Percentiles rank a stretch among this genome's conserved stretches.
Conservation (phyloP, 2,797 vertebrate species). For the Phoeniculus purpureus region DNA sequence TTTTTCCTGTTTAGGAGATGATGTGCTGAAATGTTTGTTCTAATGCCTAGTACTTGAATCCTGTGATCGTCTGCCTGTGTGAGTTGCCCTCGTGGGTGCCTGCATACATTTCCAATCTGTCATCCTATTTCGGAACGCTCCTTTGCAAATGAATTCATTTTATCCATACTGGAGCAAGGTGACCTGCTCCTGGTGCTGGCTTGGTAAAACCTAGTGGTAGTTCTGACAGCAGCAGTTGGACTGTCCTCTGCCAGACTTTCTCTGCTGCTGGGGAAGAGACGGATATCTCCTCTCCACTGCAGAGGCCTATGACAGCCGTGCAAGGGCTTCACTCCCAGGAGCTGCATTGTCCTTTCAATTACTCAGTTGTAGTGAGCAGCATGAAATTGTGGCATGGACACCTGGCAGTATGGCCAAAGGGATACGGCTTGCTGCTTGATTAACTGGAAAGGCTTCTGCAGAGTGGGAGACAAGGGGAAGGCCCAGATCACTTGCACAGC, state of each 20-base stretch:
- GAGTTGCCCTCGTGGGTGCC: neutral
- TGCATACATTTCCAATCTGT: neutral
- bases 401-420: neutral
- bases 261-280: neutral
- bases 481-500: neutral
- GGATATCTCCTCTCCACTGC: neutral
- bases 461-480: accelerated
- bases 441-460: neutral
- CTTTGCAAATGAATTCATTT: neutral
- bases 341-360: neutral
- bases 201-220: neutral
- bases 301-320: neutral
- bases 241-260: neutral
- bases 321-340: neutral
- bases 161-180: neutral
- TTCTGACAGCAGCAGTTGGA: neutral
- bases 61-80: neutral
- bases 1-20: neutral
- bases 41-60: neutral
- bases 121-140: neutral
- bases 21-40: neutral
- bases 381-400: neutral
- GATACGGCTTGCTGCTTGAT: neutral
- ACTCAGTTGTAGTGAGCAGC: accelerated
- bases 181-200: neutral